A percentile compares a stretch with the other conserved stretches of the same genome.
These are phyloP conservation scores for Rhodophaea formosa DNA, from an alignment of 2,888 invertebrate genomes.

Conservation along the genomic window DNA sequence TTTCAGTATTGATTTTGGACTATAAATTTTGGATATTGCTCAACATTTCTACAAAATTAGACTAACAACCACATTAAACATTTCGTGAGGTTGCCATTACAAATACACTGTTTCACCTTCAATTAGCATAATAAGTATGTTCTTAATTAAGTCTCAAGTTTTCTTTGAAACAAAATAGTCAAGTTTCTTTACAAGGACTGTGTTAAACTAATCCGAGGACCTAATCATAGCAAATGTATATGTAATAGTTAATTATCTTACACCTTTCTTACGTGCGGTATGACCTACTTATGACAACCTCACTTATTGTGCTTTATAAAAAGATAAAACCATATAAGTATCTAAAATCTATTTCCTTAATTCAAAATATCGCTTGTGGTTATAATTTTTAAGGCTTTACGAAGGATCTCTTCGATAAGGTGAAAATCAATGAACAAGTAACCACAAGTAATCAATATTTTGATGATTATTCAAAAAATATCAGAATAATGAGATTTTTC, in stretches of 20 bases:
- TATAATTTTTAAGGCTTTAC: constrained; percentile 48
- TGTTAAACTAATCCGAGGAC: background rate
- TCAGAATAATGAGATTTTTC: constrained; percentile 47
- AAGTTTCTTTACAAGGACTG: background rate
- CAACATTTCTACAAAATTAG: constrained; percentile 20
- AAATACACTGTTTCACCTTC: constrained; percentile 28
- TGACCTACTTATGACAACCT: constrained; percentile 56
- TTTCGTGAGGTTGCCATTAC: constrained; percentile 68
- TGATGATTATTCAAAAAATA: background rate
- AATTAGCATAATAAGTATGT: background rate
- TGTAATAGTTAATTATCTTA: background rate
- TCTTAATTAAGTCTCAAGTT: background rate
- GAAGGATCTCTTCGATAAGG: constrained; percentile 48
- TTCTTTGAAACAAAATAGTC: background rate
- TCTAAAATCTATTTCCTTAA: background rate
- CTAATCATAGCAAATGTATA: background rate
- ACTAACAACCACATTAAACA: constrained; percentile 56
- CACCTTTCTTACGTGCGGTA: background rate
- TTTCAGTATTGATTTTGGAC: constrained; percentile 49
- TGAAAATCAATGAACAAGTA: constrained; percentile 19
- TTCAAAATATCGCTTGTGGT: constrained; percentile 46
- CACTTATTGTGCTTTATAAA: constrained; percentile 38
- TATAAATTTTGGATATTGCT: background rate
- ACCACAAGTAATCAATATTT: constrained; percentile 21
- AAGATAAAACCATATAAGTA: background rate